A percentile compares a stretch with the other conserved stretches of the same genome.
These are phyloP conservation scores for Episyrphus balteatus DNA, from an alignment of 1,140 invertebrate species.

Conservation along the genomic window DNA sequence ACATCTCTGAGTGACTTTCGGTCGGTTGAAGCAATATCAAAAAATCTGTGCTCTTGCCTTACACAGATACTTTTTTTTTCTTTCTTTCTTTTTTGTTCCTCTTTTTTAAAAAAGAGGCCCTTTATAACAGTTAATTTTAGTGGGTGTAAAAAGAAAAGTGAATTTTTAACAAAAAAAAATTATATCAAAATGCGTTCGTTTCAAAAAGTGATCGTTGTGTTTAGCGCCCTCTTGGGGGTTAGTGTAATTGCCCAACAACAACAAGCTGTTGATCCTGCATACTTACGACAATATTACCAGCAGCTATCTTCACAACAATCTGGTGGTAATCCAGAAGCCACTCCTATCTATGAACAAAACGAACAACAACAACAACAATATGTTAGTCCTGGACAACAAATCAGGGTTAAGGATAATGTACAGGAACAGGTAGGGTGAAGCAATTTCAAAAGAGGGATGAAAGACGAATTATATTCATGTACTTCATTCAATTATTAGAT, in stretches of 20 bases:
- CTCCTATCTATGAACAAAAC: slow-evolving; percentile 34
- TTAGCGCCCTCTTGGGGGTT: slow-evolving; percentile 2
- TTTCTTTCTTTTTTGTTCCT: too few species aligned
- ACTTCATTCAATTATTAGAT: slow-evolving; percentile 1
- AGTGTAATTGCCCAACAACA: slow-evolving; percentile 3
- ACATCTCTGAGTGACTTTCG: too few species aligned
- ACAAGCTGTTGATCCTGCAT: slow-evolving; percentile 33
- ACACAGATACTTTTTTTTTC: too few species aligned
- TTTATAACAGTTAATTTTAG: too few species aligned
- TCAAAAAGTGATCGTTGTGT: neutral
- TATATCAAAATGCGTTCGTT: neutral
- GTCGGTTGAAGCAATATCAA: too few species aligned
- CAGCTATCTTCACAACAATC: slow-evolving; percentile 24
- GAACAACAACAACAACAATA: slow-evolving; percentile 33
- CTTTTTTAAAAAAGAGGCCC: too few species aligned
- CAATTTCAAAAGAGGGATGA: neutral
- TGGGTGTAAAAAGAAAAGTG: too few species aligned
- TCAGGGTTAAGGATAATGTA: slow-evolving; percentile 31
- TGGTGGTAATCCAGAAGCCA: slow-evolving; percentile 18
- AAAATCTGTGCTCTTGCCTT: too few species aligned
- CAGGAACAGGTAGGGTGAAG: slow-evolving; percentile 19
- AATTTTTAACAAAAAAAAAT: too few species aligned
- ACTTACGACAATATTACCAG: slow-evolving; percentile 33
- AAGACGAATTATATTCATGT: too few species aligned
- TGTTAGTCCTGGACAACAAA: slow-evolving; percentile 25